A percentile compares a stretch with the other conserved stretches of the same genome.
Conservation (phyloP, 2,113 vertebrate genomes). For the human region DNA sequence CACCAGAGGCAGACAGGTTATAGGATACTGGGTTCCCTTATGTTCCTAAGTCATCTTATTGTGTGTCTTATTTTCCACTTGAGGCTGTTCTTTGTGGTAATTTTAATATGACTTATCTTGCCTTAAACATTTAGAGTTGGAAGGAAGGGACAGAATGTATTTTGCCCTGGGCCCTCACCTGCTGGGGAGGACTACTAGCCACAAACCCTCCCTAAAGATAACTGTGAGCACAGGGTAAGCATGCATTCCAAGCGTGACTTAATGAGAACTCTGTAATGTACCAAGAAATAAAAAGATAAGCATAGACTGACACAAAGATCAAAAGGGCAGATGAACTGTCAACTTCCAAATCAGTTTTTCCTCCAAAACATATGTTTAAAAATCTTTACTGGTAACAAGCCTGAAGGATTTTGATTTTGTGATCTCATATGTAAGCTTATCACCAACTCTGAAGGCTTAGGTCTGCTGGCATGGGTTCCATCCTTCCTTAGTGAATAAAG, state of each 20-base stretch:
- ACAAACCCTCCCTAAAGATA: background rate
- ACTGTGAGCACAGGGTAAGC: background rate
- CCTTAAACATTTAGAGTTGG: background rate
- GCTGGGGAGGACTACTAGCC: background rate
- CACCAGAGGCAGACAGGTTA: no score
- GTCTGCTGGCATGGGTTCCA: background rate
- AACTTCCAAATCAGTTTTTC: constrained; percentile 10
- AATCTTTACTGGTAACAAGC: background rate
- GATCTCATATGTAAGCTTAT: background rate
- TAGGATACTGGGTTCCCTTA: background rate
- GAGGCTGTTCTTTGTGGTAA: background rate
- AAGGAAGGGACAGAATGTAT: background rate
- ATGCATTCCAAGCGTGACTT: background rate
- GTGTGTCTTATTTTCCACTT: background rate
- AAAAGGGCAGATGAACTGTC: constrained; percentile 2
- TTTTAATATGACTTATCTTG: background rate
- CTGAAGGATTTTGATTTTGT: background rate
- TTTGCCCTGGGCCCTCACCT: background rate
- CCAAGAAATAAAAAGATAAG: constrained; percentile 25
- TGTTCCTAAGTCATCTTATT: background rate
- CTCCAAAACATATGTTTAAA: background rate
- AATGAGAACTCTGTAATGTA: background rate
- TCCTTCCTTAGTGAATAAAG: background rate
- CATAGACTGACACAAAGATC: background rate
- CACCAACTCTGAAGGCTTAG: background rate